phyloP scores from a whole-genome alignment of 1,140 invertebrate genomes.

The Aphelenchoides avenae region DNA sequence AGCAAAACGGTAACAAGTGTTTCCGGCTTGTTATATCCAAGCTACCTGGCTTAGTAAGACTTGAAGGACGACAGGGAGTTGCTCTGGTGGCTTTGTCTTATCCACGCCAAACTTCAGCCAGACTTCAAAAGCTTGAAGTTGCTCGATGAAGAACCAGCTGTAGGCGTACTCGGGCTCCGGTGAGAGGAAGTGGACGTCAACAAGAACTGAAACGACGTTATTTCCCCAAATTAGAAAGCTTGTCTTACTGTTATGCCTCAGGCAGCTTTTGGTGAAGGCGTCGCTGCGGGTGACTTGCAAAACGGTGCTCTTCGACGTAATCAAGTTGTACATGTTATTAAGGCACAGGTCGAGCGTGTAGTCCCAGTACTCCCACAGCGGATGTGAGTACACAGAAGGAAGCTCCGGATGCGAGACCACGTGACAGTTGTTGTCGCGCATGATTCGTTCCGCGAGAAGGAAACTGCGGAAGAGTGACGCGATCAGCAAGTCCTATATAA shows the following conservation, averaged over 20 bases:
- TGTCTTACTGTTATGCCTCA: constrained; percentile 39
- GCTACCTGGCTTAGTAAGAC: constrained; percentile 85
- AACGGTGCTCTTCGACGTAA: constrained; percentile 16
- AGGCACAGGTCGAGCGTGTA: constrained; percentile 86
- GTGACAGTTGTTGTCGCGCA: constrained; percentile 90
- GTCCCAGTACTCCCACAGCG: constrained; percentile 80
- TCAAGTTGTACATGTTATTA: constrained; percentile 69
- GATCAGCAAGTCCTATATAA: constrained; percentile 77
- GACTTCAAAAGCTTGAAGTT: constrained; percentile 92
- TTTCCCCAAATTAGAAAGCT: neutral
- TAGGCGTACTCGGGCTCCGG: constrained; percentile 63
- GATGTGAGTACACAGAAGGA: constrained; percentile 77
- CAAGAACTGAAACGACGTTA: constrained; percentile 38
- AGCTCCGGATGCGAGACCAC: constrained; percentile 83
- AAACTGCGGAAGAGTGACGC: constrained; percentile 96
- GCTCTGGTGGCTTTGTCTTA: constrained; percentile 75
- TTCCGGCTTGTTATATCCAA: constrained; percentile 59
- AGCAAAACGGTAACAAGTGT: constrained; percentile 18
- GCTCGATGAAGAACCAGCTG: constrained; percentile 92
- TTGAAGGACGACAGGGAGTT: constrained; percentile 92
- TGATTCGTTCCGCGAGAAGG: constrained; percentile 88
- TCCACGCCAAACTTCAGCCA: constrained; percentile 80
- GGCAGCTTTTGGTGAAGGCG: constrained; percentile 24
- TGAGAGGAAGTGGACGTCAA: constrained; percentile 27
- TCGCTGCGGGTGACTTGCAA: constrained; percentile 23